phyloP scores from a whole-genome alignment of 64 coral and sea anemone species.

The Porites australiensis region DNA sequence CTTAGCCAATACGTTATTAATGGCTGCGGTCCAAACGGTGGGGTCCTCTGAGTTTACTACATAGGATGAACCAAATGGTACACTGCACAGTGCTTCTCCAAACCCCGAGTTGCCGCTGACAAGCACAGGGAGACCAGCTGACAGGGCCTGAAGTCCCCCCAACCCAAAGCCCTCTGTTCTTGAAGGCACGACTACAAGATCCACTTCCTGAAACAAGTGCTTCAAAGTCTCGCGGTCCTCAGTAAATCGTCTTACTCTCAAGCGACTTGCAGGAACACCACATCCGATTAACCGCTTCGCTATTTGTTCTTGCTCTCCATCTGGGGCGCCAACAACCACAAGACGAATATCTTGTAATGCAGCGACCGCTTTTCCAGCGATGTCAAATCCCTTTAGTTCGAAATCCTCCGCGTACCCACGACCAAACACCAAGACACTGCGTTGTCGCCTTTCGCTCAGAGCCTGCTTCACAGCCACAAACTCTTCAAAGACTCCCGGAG shows the following conservation, averaged over 20 bases:
- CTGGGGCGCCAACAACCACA: slow-evolving; percentile 8
- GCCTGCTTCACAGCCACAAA: background rate
- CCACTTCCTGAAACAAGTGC: background rate
- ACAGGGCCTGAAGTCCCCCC: background rate
- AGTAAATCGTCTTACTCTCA: background rate
- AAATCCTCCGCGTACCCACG: background rate
- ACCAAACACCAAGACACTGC: background rate
- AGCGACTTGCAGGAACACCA: background rate
- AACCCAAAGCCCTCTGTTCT: slow-evolving; percentile 21
- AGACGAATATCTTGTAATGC: background rate
- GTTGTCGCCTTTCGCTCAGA: too few relatives aligned
- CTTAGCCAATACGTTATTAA: background rate
- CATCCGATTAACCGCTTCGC: background rate
- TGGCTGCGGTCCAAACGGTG: background rate
- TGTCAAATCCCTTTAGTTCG: background rate
- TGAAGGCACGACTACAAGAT: slow-evolving; percentile 9
- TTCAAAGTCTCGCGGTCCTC: background rate
- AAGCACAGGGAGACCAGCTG: slow-evolving; percentile 43
- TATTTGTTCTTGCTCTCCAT: background rate
- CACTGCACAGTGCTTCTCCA: slow-evolving; percentile 10
- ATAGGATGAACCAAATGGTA: background rate
- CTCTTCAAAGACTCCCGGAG: background rate
- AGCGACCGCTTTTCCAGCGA: background rate
- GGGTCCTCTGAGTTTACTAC: slow-evolving; percentile 9
- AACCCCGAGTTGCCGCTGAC: slow-evolving; percentile 24